phyloP scores from a whole-genome alignment of 1,140 invertebrate species.

The Frieseomelitta varia region DNA sequence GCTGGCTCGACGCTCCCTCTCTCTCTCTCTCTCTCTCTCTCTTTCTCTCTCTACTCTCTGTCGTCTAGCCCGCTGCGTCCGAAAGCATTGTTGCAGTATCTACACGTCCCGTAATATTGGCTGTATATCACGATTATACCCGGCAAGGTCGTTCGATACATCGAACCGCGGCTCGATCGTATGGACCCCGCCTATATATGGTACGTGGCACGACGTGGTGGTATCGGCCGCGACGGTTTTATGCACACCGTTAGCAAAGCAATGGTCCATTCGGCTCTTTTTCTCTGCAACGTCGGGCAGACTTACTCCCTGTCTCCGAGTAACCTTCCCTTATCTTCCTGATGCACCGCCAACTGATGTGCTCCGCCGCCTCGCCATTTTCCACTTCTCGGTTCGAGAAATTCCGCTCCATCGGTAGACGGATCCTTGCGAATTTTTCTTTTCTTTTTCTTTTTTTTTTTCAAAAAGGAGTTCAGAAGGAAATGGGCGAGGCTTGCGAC shows the following conservation, averaged over 20 bases:
- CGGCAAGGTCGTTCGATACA: constrained; percentile 73
- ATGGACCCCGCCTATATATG: too few relatives aligned
- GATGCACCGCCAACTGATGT: constrained; percentile 40
- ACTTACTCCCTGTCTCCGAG: constrained; percentile 42
- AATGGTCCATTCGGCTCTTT: constrained; percentile 67
- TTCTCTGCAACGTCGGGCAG: not conserved
- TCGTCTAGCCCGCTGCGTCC: constrained; percentile 62
- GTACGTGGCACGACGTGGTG: constrained; percentile 30
- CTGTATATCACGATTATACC: constrained; percentile 77
- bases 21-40: too few relatives aligned
- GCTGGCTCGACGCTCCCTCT: not conserved
- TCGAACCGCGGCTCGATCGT: constrained; percentile 29
- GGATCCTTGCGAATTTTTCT: not conserved
- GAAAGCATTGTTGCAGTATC: constrained; percentile 68
- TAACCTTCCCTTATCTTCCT: constrained; percentile 69
- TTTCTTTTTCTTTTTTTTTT: too few relatives aligned
- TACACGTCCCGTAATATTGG: constrained; percentile 72
- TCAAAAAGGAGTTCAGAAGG: too few relatives aligned
- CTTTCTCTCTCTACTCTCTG: not conserved
- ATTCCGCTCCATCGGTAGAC: not conserved
- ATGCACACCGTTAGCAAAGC: constrained; percentile 70
- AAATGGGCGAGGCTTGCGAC: too few relatives aligned
- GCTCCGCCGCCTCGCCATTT: not conserved
- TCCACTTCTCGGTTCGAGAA: not conserved
- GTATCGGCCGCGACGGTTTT: constrained; percentile 72